phyloP scores from a whole-genome alignment of 2,888 invertebrate genomes.

The Drosophila emarginata region DNA sequence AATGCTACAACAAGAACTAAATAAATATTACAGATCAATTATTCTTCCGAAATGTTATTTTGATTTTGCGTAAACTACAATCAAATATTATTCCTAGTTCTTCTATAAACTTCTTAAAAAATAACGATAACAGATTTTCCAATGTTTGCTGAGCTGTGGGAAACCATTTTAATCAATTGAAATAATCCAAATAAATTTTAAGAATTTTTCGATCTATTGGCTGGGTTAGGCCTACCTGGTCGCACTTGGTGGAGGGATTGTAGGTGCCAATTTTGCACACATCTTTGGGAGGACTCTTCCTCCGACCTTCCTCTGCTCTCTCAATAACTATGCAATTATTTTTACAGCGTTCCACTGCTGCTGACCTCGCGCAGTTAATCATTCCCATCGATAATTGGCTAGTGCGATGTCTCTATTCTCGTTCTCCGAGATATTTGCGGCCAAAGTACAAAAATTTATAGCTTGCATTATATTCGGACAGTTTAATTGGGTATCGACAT shows the following conservation, averaged over 20 bases:
- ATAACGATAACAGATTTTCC: too few species aligned
- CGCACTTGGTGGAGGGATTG: not conserved
- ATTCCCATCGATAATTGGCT: slow-evolving; percentile 66
- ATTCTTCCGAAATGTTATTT: too few species aligned
- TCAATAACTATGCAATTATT: slow-evolving; percentile 41
- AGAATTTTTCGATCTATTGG: not conserved
- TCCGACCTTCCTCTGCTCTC: not conserved
- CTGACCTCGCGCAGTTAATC: slow-evolving; percentile 54
- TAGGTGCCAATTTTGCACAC: not conserved
- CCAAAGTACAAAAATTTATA: slow-evolving; percentile 58
- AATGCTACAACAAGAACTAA: too few species aligned
- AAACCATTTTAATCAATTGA: too few species aligned
- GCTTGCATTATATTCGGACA: slow-evolving; percentile 68
- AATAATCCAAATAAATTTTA: not conserved
- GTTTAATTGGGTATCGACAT: slow-evolving; percentile 77
- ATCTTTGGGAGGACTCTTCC: not conserved
- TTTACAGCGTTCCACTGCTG: slow-evolving; percentile 14
- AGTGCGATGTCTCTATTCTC: slow-evolving; percentile 64
- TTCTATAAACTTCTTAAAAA: too few species aligned
- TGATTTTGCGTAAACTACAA: too few species aligned
- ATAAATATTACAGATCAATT: too few species aligned
- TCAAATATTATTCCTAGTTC: too few species aligned
- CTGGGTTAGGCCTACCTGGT: not conserved
- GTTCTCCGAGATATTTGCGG: slow-evolving; percentile 19
- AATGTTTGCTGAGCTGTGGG: too few species aligned